These are phyloP conservation scores for Lophius piscatorius DNA, from an alignment of 2,113 vertebrate species.

Conservation along the genomic window DNA sequence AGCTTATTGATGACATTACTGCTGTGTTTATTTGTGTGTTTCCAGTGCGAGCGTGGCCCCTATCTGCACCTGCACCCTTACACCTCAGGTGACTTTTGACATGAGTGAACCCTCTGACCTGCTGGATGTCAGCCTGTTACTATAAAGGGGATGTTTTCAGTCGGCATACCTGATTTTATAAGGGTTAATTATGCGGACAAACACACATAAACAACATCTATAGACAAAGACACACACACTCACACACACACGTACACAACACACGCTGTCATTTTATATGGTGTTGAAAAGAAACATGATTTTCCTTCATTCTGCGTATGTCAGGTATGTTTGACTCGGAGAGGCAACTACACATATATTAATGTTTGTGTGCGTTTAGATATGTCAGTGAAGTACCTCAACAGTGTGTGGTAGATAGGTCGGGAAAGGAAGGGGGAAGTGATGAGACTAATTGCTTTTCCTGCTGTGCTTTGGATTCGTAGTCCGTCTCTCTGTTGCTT, in stretches of 20 bases:
- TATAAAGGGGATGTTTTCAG: slow-evolving; percentile 22
- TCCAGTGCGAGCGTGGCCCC: neutral
- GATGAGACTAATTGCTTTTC: slow-evolving; percentile 61
- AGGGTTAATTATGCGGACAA: slow-evolving; percentile 30
- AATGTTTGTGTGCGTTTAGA: slow-evolving; percentile 5
- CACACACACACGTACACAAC: slow-evolving; percentile 8
- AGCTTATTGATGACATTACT: slow-evolving; percentile 45
- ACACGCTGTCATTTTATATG: slow-evolving; percentile 50
- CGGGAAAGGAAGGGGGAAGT: slow-evolving; percentile 42
- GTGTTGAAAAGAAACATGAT: slow-evolving; percentile 53
- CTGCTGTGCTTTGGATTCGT: slow-evolving; percentile 36
- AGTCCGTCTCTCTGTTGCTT: neutral
- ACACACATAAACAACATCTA: slow-evolving; percentile 22
- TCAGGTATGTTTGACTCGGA: slow-evolving; percentile 26
- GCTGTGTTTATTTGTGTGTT: slow-evolving; percentile 18
- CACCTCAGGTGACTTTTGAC: slow-evolving; percentile 28
- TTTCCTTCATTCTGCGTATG: slow-evolving; percentile 36
- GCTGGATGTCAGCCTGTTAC: neutral
- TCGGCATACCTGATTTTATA: slow-evolving; percentile 8
- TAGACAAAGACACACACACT: neutral
- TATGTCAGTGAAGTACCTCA: slow-evolving; percentile 26
- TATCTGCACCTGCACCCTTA: neutral
- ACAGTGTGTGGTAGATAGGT: slow-evolving; percentile 3
- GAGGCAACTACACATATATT: slow-evolving; percentile 17
- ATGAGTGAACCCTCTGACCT: neutral